phyloP scores from a whole-genome alignment of 2,888 invertebrate species.

The Drosophila nr. medialis region DNA sequence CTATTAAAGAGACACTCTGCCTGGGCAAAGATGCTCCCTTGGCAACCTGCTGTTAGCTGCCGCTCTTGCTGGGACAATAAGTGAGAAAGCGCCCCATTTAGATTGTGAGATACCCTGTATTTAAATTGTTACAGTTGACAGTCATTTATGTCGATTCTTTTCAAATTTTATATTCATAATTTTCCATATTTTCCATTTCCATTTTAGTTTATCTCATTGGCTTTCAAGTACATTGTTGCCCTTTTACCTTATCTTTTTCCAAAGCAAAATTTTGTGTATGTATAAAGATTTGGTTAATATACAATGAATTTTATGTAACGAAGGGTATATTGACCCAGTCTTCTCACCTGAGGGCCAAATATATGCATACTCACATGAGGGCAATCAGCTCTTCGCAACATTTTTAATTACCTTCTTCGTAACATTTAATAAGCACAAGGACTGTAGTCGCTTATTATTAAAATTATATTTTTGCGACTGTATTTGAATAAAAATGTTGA shows the following conservation, averaged over 20 bases:
- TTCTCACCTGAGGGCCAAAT: constrained; percentile 3
- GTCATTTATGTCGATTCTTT: background rate
- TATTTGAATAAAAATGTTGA: constrained; percentile 51
- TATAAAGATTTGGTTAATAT: background rate
- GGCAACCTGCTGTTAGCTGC: constrained; percentile 23
- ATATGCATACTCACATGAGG: constrained; percentile 31
- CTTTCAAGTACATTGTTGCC: background rate
- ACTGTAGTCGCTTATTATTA: constrained; percentile 3
- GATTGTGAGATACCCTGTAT: constrained; percentile 13
- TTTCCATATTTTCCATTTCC: background rate
- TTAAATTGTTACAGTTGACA: background rate
- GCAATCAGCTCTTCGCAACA: constrained; percentile 21
- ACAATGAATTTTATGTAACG: background rate
- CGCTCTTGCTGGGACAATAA: background rate
- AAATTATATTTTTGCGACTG: background rate
- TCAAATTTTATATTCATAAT: background rate
- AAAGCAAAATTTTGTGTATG: background rate
- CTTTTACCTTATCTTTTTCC: background rate
- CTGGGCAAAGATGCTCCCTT: constrained; percentile 13
- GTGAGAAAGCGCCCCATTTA: background rate
- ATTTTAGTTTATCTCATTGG: background rate
- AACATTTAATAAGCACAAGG: constrained; percentile 61
- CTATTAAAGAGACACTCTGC: constrained; percentile 26
- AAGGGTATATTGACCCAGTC: constrained; percentile 10
- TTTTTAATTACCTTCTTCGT: constrained; percentile 34